Evolutionary conservation across 2,888 invertebrate species (phyloP).

Genomic region (Chaetogeoica ovagalla): DNA sequence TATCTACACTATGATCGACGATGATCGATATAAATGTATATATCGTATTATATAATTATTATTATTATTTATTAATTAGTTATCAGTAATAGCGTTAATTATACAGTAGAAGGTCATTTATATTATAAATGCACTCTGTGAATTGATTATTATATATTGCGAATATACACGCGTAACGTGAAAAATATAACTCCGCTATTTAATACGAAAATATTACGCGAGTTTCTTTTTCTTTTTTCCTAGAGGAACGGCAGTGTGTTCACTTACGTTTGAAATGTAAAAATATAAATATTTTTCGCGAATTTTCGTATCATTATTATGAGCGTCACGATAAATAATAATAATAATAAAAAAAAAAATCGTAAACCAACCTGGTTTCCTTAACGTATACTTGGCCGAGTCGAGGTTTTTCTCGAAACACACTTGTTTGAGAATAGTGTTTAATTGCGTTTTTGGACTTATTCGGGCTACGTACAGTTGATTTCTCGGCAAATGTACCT

Average conservation of each 20-base stretch:
- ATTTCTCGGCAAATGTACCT: conserved; percentile 76
- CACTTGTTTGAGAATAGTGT: conserved; percentile 71
- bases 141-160: neutral
- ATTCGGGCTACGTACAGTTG: conserved; percentile 78
- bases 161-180: neutral
- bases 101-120: neutral
- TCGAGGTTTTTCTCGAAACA: conserved; percentile 78
- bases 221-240: too few relatives aligned
- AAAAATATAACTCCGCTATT: neutral
- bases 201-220: neutral
- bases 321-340: too few relatives aligned
- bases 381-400: conserved; percentile 72
- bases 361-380: conserved; percentile 69
- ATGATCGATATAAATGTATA: too few relatives aligned
- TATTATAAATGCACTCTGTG: neutral
- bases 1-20: neutral
- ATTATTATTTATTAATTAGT: neutral
- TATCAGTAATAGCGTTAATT: neutral
- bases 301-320: too few relatives aligned
- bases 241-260: too few relatives aligned
- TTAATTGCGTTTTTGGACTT: conserved; percentile 70
- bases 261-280: too few relatives aligned
- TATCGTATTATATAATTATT: neutral
- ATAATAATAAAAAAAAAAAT: neutral
- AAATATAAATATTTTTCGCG: too few relatives aligned